phyloP scores from a whole-genome alignment of 2,888 invertebrate species.

The Scelioninae gen. 1 region DNA sequence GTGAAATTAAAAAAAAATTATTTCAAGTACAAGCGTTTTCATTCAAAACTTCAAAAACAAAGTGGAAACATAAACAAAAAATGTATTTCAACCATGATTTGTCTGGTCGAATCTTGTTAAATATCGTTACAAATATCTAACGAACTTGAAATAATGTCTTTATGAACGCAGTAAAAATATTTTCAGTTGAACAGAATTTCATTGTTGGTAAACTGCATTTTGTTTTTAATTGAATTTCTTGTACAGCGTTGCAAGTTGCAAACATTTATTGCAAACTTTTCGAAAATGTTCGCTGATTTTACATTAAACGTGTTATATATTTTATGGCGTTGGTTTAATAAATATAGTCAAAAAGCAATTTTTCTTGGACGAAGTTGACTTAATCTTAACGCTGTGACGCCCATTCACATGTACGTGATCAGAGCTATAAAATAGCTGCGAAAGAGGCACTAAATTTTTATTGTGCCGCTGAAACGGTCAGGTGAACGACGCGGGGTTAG shows the following conservation, averaged over 20 bases:
- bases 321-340: slow-evolving; percentile 41
- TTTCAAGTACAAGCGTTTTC: too few species aligned
- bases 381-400: slow-evolving; percentile 65
- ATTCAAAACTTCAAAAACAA: too few species aligned
- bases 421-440: slow-evolving; percentile 68
- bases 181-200: too few species aligned
- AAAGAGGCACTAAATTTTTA: slow-evolving; percentile 71
- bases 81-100: too few species aligned
- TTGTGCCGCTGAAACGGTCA: slow-evolving; percentile 68
- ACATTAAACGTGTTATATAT: slow-evolving; percentile 20
- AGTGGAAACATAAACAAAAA: too few species aligned
- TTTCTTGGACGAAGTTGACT: slow-evolving; percentile 68
- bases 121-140: too few species aligned
- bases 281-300: slow-evolving; percentile 3
- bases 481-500: slow-evolving; percentile 69
- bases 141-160: too few species aligned
- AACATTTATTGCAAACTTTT: slow-evolving; percentile 2
- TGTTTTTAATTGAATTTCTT: slow-evolving; percentile 11
- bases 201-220: background rate
- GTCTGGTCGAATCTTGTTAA: too few species aligned
- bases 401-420: slow-evolving; percentile 69
- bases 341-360: slow-evolving; percentile 62
- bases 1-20: too few species aligned
- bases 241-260: background rate
- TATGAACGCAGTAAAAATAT: too few species aligned